Evolutionary conservation across 2,797 vertebrate species (phyloP).

Genomic region (Eutrigla gurnardus): DNA sequence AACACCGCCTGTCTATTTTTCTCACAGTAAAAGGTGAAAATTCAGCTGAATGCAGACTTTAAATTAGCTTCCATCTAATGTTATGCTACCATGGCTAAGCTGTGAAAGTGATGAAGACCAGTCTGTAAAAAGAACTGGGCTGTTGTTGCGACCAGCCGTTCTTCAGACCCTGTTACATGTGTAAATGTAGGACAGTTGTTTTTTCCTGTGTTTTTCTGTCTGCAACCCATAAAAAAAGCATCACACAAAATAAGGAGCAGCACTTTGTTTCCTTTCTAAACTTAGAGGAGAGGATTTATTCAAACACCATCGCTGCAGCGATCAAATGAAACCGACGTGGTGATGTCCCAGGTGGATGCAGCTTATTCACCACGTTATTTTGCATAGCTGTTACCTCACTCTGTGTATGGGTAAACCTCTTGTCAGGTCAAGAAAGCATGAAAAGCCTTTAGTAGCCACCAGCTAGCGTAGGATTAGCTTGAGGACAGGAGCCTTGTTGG

Average conservation of each 20-base stretch:
- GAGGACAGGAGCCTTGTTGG: constrained; percentile 38
- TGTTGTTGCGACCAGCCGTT: background rate
- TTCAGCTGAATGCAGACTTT: constrained; percentile 18
- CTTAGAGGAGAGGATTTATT: constrained; percentile 1
- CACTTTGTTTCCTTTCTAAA: background rate
- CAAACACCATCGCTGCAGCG: constrained; percentile 11
- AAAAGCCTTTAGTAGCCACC: constrained; percentile 26
- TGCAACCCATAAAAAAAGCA: background rate
- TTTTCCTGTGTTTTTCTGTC: background rate
- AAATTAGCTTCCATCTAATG: constrained; percentile 4
- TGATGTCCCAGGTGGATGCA: constrained; percentile 43
- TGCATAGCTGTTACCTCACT: constrained; percentile 36
- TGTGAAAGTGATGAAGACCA: constrained; percentile 27
- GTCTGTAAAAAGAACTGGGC: constrained; percentile 3
- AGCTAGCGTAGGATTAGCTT: constrained; percentile 60
- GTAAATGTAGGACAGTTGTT: constrained; percentile 1
- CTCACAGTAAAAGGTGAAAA: constrained; percentile 7
- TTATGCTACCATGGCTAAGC: constrained; percentile 12
- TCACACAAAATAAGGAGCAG: background rate
- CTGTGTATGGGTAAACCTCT: background rate
- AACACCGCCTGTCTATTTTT: background rate
- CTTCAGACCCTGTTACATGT: constrained; percentile 4
- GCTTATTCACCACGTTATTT: constrained; percentile 36
- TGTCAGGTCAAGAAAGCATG: constrained; percentile 41
- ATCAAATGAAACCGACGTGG: constrained; percentile 48